These are phyloP conservation scores for Diabrotica undecimpunctata DNA, from an alignment of 1,140 invertebrate genomes.

Conservation along the genomic window DNA sequence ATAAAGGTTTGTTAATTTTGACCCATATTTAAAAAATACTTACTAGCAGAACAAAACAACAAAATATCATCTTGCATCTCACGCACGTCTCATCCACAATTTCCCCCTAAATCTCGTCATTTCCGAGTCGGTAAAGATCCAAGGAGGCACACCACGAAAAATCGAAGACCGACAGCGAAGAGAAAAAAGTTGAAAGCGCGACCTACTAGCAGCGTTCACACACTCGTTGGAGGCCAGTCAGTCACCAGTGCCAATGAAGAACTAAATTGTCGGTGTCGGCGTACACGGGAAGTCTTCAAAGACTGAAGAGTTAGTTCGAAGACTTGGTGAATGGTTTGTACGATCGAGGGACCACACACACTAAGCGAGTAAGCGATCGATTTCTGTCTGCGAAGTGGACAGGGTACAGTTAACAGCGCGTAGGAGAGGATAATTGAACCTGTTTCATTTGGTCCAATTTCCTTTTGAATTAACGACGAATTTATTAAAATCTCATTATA, in stretches of 20 bases:
- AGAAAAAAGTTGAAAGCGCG: conserved; percentile 1
- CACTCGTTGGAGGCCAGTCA: conserved; percentile 4
- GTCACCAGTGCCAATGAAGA: conserved; percentile 15
- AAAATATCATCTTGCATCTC: conserved; percentile 12
- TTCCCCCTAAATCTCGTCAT: background rate
- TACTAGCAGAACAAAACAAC: conserved; percentile 13
- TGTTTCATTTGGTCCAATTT: too few species aligned
- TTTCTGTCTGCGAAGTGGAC: too few species aligned
- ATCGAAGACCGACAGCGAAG: background rate
- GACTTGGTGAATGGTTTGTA: background rate
- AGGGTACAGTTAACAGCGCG: too few species aligned
- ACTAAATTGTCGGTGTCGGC: conserved; percentile 2
- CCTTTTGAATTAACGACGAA: too few species aligned
- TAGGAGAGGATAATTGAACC: too few species aligned
- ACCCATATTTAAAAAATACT: background rate
- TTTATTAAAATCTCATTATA: too few species aligned
- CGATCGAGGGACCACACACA: background rate
- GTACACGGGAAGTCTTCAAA: background rate
- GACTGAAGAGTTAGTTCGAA: background rate
- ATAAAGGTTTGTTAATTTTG: background rate
- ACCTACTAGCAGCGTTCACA: conserved; percentile 9
- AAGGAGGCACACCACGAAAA: background rate
- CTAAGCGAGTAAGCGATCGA: too few species aligned
- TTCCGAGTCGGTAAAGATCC: background rate
- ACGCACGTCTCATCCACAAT: background rate